Conservation (phyloP, 1,140 invertebrate species). For the Orussus abietinus region DNA sequence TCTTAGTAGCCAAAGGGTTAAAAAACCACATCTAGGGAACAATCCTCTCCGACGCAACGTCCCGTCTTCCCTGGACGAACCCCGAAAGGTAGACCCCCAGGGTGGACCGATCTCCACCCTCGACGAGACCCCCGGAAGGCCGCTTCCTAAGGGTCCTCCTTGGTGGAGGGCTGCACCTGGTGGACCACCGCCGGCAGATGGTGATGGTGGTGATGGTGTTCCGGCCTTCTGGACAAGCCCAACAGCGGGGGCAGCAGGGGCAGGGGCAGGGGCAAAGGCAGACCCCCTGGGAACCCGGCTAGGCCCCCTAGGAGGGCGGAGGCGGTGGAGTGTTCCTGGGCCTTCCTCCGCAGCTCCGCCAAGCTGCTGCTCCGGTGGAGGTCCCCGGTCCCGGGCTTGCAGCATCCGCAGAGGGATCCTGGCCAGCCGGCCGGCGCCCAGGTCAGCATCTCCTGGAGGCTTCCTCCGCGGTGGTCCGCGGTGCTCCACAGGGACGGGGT, state of each 20-base stretch:
- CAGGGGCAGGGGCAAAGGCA: slow-evolving; percentile 52
- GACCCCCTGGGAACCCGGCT: slow-evolving; percentile 53
- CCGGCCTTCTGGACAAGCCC: slow-evolving; percentile 44
- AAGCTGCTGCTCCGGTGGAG: slow-evolving; percentile 68
- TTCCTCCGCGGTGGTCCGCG: slow-evolving; percentile 37
- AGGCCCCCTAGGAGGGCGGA: slow-evolving; percentile 56
- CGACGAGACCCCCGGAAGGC: too few relatives aligned
- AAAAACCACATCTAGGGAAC: too few relatives aligned
- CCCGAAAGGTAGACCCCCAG: too few relatives aligned
- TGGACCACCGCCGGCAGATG: slow-evolving; percentile 38
- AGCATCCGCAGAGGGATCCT: slow-evolving; percentile 42
- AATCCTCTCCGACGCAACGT: too few relatives aligned
- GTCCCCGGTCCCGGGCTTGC: slow-evolving; percentile 54
- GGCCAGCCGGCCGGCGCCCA: slow-evolving; percentile 47
- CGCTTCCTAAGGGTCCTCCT: slow-evolving; percentile 44
- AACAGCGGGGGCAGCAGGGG: slow-evolving; percentile 53
- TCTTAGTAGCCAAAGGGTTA: too few relatives aligned
- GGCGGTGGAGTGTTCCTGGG: slow-evolving; percentile 86
- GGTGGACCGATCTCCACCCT: too few relatives aligned
- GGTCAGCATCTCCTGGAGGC: slow-evolving; percentile 46
- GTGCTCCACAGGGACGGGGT: slow-evolving; percentile 44
- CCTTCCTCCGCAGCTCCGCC: slow-evolving; percentile 81
- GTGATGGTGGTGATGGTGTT: slow-evolving; percentile 35
- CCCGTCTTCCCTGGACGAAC: too few relatives aligned
- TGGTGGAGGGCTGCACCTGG: slow-evolving; percentile 46